Conservation (phyloP, 2,113 vertebrate genomes). For the Mobula birostris region DNA sequence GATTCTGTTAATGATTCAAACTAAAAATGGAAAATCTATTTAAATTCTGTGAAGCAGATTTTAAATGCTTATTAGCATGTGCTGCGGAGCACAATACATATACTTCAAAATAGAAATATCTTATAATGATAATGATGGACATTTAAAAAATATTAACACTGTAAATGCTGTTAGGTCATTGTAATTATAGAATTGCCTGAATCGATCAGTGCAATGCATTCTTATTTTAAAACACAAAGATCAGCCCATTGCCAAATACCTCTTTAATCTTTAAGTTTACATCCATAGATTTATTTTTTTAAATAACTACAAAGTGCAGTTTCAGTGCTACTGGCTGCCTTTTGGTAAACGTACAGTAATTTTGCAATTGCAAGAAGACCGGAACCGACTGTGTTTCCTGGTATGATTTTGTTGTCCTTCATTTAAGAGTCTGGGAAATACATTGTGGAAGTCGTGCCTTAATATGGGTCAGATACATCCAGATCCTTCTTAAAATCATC, state of each 20-base stretch:
- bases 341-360: background rate
- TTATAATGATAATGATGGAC: background rate
- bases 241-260: constrained; percentile 19
- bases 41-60: background rate
- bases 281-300: background rate
- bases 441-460: constrained; percentile 44
- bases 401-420: background rate
- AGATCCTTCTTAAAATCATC: background rate
- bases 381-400: background rate
- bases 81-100: background rate
- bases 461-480: constrained; percentile 34
- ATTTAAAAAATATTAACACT: background rate
- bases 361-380: background rate
- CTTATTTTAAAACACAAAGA: background rate
- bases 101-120: background rate
- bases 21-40: background rate
- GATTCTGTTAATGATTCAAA: background rate
- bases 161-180: constrained; percentile 7
- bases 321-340: background rate
- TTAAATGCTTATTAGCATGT: background rate
- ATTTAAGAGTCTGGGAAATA: background rate
- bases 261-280: constrained; percentile 19
- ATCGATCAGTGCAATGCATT: background rate
- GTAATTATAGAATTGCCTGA: background rate
- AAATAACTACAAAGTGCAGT: background rate